phyloP scores from a whole-genome alignment of 2,888 invertebrate genomes.

The Elysia crispata region DNA sequence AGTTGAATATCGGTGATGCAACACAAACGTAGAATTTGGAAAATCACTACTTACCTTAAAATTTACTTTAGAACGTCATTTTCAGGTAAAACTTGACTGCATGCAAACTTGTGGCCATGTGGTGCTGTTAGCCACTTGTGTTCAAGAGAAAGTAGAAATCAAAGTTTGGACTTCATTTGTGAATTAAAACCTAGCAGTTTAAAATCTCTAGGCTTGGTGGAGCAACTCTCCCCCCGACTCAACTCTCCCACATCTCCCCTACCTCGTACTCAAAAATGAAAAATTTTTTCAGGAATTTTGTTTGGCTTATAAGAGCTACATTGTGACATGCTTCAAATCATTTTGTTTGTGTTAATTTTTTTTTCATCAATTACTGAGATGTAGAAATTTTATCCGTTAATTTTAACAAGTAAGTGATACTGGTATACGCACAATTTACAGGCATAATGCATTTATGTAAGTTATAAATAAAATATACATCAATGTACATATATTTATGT shows the following conservation, averaged over 20 bases:
- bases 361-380: too few species aligned
- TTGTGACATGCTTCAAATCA: too few species aligned
- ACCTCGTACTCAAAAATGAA: too few species aligned
- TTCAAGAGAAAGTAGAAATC: neutral
- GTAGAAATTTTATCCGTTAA: too few species aligned
- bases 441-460: too few species aligned
- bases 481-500: too few species aligned
- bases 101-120: neutral
- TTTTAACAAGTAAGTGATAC: too few species aligned
- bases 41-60: neutral
- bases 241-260: conserved; percentile 11
- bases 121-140: neutral
- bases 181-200: neutral
- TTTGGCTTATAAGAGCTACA: too few species aligned
- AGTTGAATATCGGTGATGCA: neutral
- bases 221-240: neutral
- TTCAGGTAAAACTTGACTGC: neutral
- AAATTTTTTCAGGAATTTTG: too few species aligned
- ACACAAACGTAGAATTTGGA: neutral
- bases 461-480: too few species aligned
- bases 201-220: neutral
- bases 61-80: neutral
- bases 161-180: neutral
- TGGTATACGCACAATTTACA: too few species aligned
- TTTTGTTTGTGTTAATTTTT: too few species aligned